Evolutionary conservation across 2,113 vertebrate genomes (phyloP).

Genomic region (Pristiophorus japonicus): DNA sequence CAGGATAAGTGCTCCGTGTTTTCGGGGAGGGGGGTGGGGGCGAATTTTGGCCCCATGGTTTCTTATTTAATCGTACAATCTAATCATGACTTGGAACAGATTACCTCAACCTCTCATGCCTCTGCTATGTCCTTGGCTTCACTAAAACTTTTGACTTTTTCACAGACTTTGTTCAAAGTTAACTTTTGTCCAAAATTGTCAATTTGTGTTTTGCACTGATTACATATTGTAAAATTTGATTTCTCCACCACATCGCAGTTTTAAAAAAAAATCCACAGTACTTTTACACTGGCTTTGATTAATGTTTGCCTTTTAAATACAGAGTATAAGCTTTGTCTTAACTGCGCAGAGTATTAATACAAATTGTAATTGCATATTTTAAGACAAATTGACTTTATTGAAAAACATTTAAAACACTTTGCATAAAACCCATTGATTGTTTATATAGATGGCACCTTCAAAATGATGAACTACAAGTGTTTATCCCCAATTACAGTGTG

Average conservation of each 20-base stretch:
- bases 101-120: neutral
- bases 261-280: no score
- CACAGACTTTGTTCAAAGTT: neutral
- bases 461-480: constrained; percentile 22
- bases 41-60: no score
- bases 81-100: neutral
- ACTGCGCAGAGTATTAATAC: neutral
- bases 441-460: neutral
- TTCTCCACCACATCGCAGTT: neutral
- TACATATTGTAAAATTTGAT: neutral
- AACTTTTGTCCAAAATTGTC: neutral
- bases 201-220: neutral
- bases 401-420: neutral
- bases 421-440: neutral
- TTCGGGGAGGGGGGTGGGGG: no score
- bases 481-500: constrained; percentile 4
- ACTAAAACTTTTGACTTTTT: neutral
- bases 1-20: no score
- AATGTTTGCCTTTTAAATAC: neutral
- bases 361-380: neutral
- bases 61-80: neutral
- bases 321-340: constrained; percentile 8
- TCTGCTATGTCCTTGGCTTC: neutral
- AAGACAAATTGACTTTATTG: constrained; percentile 7
- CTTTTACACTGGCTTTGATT: neutral